A percentile compares a stretch with the other conserved stretches of the same genome.
Evolutionary conservation across 1,140 invertebrate genomes (phyloP).

Genomic region (Helicoverpa armigera): DNA sequence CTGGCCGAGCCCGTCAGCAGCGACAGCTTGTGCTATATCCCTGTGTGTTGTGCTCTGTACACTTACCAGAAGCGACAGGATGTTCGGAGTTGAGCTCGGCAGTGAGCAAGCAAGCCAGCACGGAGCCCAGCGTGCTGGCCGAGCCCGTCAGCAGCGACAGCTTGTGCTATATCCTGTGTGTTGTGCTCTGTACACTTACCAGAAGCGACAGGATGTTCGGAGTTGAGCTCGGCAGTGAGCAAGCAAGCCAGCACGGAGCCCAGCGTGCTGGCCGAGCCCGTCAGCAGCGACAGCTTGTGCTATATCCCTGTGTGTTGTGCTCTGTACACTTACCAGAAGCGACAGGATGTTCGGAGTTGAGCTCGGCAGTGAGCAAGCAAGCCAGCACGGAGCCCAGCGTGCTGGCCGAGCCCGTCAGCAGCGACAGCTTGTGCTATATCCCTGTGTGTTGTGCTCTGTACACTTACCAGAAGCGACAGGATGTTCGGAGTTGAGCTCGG

Average conservation of each 20-base stretch:
- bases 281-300: constrained; percentile 90
- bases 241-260: constrained; percentile 92
- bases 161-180: too few species aligned
- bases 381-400: constrained; percentile 91
- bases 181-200: too few species aligned
- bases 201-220: constrained; percentile 93
- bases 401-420: constrained; percentile 90
- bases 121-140: constrained; percentile 87
- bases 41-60: too few species aligned
- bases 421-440: constrained; percentile 89
- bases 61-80: constrained; percentile 94
- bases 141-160: constrained; percentile 92
- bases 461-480: constrained; percentile 84
- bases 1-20: constrained; percentile 90
- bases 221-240: constrained; percentile 96
- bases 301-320: too few species aligned
- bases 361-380: constrained; percentile 95
- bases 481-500: constrained; percentile 98
- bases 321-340: constrained; percentile 88
- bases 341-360: constrained; percentile 98
- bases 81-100: constrained; percentile 99
- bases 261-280: constrained; percentile 88
- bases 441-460: too few species aligned
- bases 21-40: constrained; percentile 85
- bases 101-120: constrained; percentile 94